Evolutionary conservation across 2,797 vertebrate species (phyloP).

Genomic region (Sebastes wilsoni): DNA sequence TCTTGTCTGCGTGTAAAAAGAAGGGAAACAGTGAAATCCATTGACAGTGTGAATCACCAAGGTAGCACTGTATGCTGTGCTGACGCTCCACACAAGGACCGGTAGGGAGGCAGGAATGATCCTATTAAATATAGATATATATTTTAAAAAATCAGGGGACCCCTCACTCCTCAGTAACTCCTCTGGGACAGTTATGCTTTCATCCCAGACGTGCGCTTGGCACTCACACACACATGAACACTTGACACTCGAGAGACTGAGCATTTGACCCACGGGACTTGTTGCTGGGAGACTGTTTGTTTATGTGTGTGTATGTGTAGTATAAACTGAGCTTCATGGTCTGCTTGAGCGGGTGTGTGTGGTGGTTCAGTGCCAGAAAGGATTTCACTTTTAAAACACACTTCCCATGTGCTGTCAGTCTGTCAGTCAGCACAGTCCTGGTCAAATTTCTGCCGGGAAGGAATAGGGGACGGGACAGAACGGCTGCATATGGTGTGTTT

Average conservation of each 20-base stretch:
- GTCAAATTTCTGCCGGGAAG: conserved; percentile 33
- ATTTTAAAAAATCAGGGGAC: conserved; percentile 30
- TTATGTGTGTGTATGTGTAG: conserved; percentile 5
- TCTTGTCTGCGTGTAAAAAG: background rate
- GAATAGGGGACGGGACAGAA: background rate
- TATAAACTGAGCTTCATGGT: conserved; percentile 5
- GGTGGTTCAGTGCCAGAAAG: conserved; percentile 8
- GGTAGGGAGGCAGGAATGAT: conserved; percentile 34
- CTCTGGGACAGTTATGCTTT: conserved; percentile 15
- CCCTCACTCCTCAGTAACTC: conserved; percentile 36
- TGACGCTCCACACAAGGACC: conserved; percentile 49
- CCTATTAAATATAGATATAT: conserved; percentile 23
- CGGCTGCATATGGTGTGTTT: background rate
- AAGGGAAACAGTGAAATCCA: conserved; percentile 16
- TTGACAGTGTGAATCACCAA: conserved; percentile 10
- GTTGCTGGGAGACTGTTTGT: conserved; percentile 51
- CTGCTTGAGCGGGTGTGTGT: background rate
- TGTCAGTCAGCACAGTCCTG: conserved; percentile 4
- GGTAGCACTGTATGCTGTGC: conserved; percentile 26
- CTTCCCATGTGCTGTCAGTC: background rate
- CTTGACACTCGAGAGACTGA: conserved; percentile 32
- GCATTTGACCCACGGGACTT: conserved; percentile 23
- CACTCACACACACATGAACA: conserved; percentile 29
- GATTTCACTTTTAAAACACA: conserved; percentile 28
- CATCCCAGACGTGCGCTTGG: background rate